Evolutionary conservation across 2,888 invertebrate species (phyloP).

Genomic region (Seladonia tumulorum): DNA sequence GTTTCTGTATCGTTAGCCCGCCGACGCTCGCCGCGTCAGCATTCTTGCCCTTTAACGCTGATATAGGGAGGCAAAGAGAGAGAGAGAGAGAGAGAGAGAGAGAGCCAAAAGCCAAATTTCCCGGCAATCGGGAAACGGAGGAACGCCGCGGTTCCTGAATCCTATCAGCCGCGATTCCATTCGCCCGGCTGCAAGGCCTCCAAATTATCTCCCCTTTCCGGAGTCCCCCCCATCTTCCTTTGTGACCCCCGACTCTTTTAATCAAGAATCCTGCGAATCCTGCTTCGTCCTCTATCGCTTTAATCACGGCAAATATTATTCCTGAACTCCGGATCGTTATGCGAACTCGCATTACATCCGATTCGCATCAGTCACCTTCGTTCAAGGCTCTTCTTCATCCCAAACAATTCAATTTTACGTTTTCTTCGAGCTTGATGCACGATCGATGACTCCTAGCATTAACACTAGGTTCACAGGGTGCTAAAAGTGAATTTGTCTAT

Average conservation of each 20-base stretch:
- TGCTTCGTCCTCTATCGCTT: background rate
- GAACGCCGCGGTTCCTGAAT: conserved; percentile 37
- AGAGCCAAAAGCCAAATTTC: conserved; percentile 13
- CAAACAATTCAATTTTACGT: no score
- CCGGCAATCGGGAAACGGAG: conserved; percentile 35
- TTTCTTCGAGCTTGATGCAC: no score
- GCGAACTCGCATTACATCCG: background rate
- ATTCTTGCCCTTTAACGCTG: conserved; percentile 43
- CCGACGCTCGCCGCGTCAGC: conserved; percentile 39
- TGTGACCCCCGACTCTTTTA: conserved; percentile 9
- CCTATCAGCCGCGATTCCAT: conserved; percentile 29
- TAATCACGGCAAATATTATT: background rate
- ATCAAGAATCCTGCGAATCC: conserved; percentile 10
- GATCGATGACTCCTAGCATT: no score
- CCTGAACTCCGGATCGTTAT: background rate
- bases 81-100: conserved; percentile 7
- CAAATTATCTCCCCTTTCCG: conserved; percentile 42
- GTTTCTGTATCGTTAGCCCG: conserved; percentile 42
- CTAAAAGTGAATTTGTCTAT: no score
- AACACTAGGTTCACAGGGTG: no score
- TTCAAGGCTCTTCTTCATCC: background rate
- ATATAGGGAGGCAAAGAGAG: background rate
- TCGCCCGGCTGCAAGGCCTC: background rate
- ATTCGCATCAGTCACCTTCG: background rate
- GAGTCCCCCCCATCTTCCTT: background rate